Conservation (phyloP, 2,113 vertebrate genomes). For the Charina bottae region DNA sequence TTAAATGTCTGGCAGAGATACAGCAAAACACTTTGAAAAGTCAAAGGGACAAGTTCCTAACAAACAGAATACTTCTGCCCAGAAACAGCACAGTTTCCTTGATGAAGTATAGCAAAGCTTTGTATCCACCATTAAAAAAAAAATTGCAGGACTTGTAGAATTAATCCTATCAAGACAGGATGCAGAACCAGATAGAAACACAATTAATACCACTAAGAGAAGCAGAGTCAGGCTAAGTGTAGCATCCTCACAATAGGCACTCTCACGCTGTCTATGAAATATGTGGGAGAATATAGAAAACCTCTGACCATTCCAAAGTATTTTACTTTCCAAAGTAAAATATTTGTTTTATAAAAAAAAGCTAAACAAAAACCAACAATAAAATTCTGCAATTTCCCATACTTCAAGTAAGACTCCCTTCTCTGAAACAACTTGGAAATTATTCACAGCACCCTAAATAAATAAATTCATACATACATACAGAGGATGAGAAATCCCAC, state of each 20-base stretch:
- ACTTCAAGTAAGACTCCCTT: background rate
- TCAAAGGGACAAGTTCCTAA: background rate
- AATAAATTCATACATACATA: background rate
- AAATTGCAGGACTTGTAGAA: background rate
- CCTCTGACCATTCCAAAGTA: background rate
- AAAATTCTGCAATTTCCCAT: background rate
- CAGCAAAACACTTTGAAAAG: slow-evolving; percentile 4
- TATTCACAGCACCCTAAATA: background rate
- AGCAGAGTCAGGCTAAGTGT: background rate
- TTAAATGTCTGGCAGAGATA: background rate
- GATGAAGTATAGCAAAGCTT: background rate
- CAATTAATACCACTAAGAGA: background rate
- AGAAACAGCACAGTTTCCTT: background rate
- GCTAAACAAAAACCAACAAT: background rate
- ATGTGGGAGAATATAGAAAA: background rate
- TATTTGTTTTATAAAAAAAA: background rate
- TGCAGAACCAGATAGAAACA: background rate
- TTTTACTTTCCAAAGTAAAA: background rate
- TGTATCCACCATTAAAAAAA: background rate
- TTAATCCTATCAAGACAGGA: background rate
- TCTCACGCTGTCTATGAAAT: background rate
- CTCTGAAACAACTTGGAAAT: background rate
- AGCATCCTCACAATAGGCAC: background rate
- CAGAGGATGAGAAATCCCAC: background rate
- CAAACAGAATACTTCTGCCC: background rate